These are phyloP conservation scores for Lepus timidus DNA, from an alignment of 2,113 vertebrate species.

Conservation along the genomic window DNA sequence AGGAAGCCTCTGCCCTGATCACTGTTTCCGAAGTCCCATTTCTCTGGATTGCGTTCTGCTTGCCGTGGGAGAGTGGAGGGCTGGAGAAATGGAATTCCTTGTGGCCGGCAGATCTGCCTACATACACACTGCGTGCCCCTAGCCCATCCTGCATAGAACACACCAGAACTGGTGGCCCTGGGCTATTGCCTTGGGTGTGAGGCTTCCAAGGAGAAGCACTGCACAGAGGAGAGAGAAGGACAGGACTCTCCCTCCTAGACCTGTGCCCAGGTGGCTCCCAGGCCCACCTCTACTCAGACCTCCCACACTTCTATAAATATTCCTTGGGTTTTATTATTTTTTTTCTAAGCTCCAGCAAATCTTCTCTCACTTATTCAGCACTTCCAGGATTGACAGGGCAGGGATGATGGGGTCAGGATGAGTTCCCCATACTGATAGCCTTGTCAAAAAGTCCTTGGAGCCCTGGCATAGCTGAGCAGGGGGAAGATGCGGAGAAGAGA, in stretches of 20 bases:
- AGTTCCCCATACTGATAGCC: background rate
- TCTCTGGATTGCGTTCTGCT: background rate
- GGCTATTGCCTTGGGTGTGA: background rate
- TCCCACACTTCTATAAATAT: background rate
- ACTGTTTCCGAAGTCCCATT: background rate
- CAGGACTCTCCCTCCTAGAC: background rate
- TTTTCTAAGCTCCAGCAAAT: background rate
- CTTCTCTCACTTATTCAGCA: background rate
- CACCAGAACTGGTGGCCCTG: background rate
- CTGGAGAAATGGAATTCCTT: too few relatives aligned
- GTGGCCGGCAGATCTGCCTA: too few relatives aligned
- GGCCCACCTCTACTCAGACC: background rate
- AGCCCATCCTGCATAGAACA: accelerated
- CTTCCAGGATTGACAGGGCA: background rate
- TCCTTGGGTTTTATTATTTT: background rate
- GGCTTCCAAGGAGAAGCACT: background rate
- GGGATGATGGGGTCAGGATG: background rate
- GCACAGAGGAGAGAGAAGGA: background rate
- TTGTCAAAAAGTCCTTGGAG: background rate
- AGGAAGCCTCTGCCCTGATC: background rate
- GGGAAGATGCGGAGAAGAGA: background rate
- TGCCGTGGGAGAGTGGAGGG: background rate
- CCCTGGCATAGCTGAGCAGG: background rate
- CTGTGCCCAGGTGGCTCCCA: background rate
- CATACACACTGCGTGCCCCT: accelerated